phyloP scores from a whole-genome alignment of 2,113 vertebrate species.

The Lonchura striata region DNA sequence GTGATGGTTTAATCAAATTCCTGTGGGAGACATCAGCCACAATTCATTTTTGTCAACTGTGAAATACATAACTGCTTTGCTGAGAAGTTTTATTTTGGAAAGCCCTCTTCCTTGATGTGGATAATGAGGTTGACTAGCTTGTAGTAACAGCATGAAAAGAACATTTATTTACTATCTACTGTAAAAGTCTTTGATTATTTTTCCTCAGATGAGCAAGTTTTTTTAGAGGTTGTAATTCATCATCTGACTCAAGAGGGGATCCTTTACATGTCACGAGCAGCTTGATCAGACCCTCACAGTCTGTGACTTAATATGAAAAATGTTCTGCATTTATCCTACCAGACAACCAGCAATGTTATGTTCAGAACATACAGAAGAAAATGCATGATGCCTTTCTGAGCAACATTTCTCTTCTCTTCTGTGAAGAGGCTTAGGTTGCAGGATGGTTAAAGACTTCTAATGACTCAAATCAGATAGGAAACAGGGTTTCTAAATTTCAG shows the following conservation, averaged over 20 bases:
- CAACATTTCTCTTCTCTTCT: not conserved
- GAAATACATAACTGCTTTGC: not conserved
- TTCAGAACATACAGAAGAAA: not conserved
- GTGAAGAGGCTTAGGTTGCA: not conserved
- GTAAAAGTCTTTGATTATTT: constrained; percentile 19
- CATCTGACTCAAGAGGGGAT: not conserved
- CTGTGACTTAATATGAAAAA: constrained; percentile 17
- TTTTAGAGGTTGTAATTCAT: not conserved
- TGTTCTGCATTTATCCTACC: not conserved
- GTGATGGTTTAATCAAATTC: not conserved
- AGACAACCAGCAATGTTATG: not conserved
- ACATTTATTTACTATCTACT: constrained; percentile 13
- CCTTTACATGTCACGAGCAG: not conserved
- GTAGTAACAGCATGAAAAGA: constrained; percentile 13
- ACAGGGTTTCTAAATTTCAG: constrained; percentile 28
- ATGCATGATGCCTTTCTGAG: not conserved
- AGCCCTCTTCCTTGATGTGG: not conserved
- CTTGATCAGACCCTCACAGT: constrained; percentile 6
- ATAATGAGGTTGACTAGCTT: not conserved
- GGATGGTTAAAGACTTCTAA: not conserved
- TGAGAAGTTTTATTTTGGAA: not conserved
- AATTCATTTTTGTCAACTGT: not conserved
- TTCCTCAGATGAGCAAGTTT: constrained; percentile 24
- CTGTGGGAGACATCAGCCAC: not conserved
- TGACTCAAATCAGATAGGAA: not conserved